phyloP scores from a whole-genome alignment of 2,113 vertebrate species.

The Aspidoscelis tigris region DNA sequence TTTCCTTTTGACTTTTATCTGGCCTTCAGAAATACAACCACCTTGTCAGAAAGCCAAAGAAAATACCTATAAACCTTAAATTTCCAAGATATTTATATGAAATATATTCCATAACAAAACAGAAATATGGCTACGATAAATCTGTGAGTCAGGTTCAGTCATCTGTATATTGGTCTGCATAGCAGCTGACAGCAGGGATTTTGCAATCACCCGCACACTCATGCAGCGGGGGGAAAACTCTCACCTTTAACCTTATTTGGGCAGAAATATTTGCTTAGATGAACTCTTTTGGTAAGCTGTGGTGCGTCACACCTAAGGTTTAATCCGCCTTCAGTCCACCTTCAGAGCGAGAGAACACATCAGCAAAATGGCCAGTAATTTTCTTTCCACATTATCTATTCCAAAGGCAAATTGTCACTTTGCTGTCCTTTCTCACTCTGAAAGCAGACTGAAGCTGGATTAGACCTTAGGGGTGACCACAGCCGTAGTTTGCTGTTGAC shows the following conservation, averaged over 20 bases:
- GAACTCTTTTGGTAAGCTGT: background rate
- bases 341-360: no score
- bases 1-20: background rate
- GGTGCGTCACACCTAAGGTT: no score
- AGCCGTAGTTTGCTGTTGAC: background rate
- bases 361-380: no score
- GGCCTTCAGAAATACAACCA: background rate
- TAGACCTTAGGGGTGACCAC: no score
- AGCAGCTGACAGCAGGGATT: conserved; percentile 7
- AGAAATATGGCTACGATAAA: conserved; percentile 1
- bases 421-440: no score
- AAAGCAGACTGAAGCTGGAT: no score
- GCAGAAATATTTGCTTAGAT: background rate
- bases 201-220: background rate
- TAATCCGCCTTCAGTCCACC: no score
- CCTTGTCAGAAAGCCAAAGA: conserved; percentile 14
- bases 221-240: background rate
- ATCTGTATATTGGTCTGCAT: background rate
- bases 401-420: no score
- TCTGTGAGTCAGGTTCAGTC: background rate
- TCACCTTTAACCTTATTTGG: background rate
- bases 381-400: no score
- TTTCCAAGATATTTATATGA: background rate
- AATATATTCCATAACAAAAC: conserved; percentile 18
- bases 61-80: background rate